Evolutionary conservation across 2,888 invertebrate genomes (phyloP).

Genomic region (Phyto melanocephala): DNA sequence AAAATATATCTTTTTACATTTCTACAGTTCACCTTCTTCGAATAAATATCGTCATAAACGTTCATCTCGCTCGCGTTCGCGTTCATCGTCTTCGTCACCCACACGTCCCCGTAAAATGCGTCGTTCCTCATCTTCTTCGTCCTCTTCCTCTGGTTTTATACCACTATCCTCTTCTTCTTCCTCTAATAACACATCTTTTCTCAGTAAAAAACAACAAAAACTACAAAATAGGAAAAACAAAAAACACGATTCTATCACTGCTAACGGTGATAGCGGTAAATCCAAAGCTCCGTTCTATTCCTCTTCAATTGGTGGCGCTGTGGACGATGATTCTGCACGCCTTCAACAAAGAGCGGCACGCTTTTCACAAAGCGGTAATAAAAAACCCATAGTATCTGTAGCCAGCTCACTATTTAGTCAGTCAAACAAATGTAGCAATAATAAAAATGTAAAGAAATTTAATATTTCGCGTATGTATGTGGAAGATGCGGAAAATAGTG

Average conservation of each 20-base stretch:
- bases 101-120: slow-evolving; percentile 80
- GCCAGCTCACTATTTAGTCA: slow-evolving; percentile 72
- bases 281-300: slow-evolving; percentile 83
- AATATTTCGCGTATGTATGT: slow-evolving; percentile 77
- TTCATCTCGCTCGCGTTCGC: slow-evolving; percentile 69
- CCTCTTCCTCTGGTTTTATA: slow-evolving; percentile 72
- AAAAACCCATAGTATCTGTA: slow-evolving; percentile 74
- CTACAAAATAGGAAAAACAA: slow-evolving; percentile 77
- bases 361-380: slow-evolving; percentile 80
- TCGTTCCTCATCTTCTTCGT: slow-evolving; percentile 75
- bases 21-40: slow-evolving; percentile 71
- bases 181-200: slow-evolving; percentile 64
- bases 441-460: slow-evolving; percentile 56
- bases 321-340: slow-evolving; percentile 87
- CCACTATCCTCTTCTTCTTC: slow-evolving; percentile 70
- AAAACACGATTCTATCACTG: slow-evolving; percentile 55
- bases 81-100: slow-evolving; percentile 75
- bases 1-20: not conserved
- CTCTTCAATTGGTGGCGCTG: slow-evolving; percentile 83
- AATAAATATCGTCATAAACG: slow-evolving; percentile 73
- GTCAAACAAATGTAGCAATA: slow-evolving; percentile 30
- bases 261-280: slow-evolving; percentile 73
- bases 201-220: slow-evolving; percentile 72
- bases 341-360: slow-evolving; percentile 94
- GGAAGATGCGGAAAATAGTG: slow-evolving; percentile 80